phyloP scores from a whole-genome alignment of 1,140 invertebrate species.

The Zaprionus ghesquierei region DNA sequence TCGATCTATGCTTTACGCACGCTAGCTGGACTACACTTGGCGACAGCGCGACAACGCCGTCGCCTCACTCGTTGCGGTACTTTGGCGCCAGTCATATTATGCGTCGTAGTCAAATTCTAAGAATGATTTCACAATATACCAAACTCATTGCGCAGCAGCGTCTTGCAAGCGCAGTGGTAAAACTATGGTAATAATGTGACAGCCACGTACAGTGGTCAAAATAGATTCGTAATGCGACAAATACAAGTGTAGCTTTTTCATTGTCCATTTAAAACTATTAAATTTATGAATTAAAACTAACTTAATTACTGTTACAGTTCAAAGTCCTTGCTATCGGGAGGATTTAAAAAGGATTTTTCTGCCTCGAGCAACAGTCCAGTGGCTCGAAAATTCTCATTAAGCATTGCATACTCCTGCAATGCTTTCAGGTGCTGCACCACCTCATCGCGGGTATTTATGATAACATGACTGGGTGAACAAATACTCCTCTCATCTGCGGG shows the following conservation, averaged over 20 bases:
- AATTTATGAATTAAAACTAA: background rate
- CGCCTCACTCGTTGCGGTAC: no score
- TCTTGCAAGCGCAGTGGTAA: no score
- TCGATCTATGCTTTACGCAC: no score
- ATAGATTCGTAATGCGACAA: no score
- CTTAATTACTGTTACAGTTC: conserved; percentile 9
- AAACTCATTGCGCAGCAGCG: no score
- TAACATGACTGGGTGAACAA: conserved; percentile 2
- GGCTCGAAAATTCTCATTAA: conserved; percentile 62
- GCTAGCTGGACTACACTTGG: no score
- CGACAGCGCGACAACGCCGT: no score
- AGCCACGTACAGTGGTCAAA: no score
- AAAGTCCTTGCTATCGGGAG: conserved; percentile 37
- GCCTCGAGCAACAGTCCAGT: conserved; percentile 58
- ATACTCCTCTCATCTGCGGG: background rate
- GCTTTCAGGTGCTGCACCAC: conserved; percentile 48
- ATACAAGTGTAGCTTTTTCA: background rate
- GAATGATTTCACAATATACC: no score
- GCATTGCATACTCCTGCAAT: conserved; percentile 63
- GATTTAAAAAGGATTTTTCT: conserved; percentile 47
- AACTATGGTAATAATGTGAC: no score
- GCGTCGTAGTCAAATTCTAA: no score
- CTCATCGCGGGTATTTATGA: conserved; percentile 31
- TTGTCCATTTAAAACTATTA: background rate
- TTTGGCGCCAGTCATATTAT: no score